Evolutionary conservation across 2,888 invertebrate species (phyloP), one percentile per base, ranked within the genome.

Genomic region (Caenorhabditis sp.): DNA sequence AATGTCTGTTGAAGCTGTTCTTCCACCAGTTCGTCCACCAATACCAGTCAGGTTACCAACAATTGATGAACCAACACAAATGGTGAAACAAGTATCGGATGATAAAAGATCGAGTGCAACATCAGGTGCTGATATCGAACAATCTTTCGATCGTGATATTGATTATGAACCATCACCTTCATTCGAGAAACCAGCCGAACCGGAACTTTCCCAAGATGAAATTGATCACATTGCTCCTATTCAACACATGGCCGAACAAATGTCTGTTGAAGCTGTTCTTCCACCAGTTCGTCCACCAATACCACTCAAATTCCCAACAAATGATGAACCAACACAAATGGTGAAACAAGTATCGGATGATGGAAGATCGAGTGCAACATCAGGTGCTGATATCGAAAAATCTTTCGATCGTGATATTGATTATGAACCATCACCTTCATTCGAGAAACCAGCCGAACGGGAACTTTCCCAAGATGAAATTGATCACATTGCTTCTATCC

Each of bases 211-310:
- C 19, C 73, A 74, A 57, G 83, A 83, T 37, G 83, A 83, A 61
- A 53, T 82, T 57, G 79, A 74, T 37, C 83, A 82, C 55, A 83
- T 81, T 59, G 74, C 62, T 43, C 49, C 57, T n/a, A 62, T 73
- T 26, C 53, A 36, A 36, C 51, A 59, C 36, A 50, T 69, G 70
- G 73, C 77, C 21, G 72, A 75, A 19, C 66, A 65, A 61, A 55
- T 49, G 31, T 58, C 72, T n/a, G 59, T 76, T 17, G 61, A 75
- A 43, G 53, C 50, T 26, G 31, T 31, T 31, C 10, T 31, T 4
- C 31, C 31, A 6, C 31, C 31, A 6, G 31, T 31, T 10, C 31
- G 31, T 31, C 31, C 31, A 31, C 31, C 31, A 31, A 31, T 31
- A 4, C 31, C 31, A 31, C 5, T 31, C 5, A 31, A 10, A 10